Evolutionary conservation across 2,888 invertebrate genomes (phyloP), one percentile per base, ranked within the genome.

Genomic region (Pristionchus fissidentatus): DNA sequence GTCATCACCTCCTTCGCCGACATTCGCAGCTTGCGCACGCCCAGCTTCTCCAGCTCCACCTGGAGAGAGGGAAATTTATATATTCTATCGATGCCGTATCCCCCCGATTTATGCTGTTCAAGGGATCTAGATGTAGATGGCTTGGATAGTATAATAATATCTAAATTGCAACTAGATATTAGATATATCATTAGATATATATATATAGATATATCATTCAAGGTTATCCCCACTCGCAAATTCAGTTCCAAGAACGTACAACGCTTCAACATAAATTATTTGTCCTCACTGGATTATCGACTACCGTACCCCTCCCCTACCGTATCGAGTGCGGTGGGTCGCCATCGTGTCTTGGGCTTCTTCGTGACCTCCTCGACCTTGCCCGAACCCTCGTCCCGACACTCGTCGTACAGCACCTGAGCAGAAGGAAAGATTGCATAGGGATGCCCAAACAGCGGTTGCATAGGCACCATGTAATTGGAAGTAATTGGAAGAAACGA

Each of bases 1-100:
- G 95, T 95, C 98, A 99, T 98, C 0, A 96, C 96, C 92, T 96
- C 96, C 93, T 98, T 99, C 0, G 98, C 99, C 89, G 95, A 96
- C 55, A 99, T 95, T 92, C 95, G 95, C 26, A 99, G 93, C 93
- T 98, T 98, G 75, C 96, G 94, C 0, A 97, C 97, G 0, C 96
- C 96, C 75, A 95, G 94, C 93, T 99, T 99, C 94, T 99, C 99
- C 92, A 99, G 94, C 95, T 98, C 97, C 96, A 97, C 88, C 84
- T 84, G 32, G 26, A 77, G 13, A 3, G 41, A 62, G 52, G 22
- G 4, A 62, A n/a, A n/a, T n/a, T n/a, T n/a, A n/a, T n/a, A n/a
- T n/a, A n/a, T n/a, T 7, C 10, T 35, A 35, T 62, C 5, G 13
- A 35, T 35, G 35, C 60, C 5, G 35, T 70, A 15, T 3, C 62